Evolutionary conservation across 2,113 vertebrate species (phyloP).

Genomic region (Echinops telfairi): DNA sequence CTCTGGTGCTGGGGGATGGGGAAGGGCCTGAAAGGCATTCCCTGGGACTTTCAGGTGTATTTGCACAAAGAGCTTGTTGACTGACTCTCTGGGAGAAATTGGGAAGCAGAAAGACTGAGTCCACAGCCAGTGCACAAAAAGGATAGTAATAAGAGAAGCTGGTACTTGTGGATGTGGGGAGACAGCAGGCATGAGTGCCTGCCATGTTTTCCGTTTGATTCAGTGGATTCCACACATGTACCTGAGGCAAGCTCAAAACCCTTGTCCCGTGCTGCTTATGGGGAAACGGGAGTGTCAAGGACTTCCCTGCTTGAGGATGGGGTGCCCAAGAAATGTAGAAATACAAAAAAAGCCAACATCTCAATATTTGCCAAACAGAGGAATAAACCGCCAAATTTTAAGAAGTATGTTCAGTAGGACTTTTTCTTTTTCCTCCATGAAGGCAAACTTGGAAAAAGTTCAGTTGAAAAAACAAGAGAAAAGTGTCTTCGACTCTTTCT

Average conservation of each 20-base stretch:
- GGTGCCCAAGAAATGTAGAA: neutral
- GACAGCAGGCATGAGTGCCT: rapidly evolving
- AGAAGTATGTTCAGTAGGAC: neutral
- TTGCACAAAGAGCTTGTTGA: neutral
- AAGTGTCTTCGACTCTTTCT: neutral
- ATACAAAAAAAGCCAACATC: neutral
- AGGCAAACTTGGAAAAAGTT: neutral
- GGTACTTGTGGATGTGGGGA: neutral
- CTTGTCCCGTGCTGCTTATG: neutral
- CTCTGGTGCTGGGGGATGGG: neutral
- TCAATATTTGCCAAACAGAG: neutral
- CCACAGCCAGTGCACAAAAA: rapidly evolving
- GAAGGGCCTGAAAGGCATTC: too few species aligned
- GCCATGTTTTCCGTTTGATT: neutral
- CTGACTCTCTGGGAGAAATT: neutral
- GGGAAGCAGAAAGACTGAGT: neutral
- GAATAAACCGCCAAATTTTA: neutral
- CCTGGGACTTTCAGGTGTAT: neutral
- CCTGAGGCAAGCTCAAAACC: neutral
- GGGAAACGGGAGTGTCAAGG: rapidly evolving
- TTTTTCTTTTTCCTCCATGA: neutral
- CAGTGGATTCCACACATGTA: neutral
- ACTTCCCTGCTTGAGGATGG: neutral
- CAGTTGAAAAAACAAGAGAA: rapidly evolving
- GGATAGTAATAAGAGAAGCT: neutral